Conservation (phyloP, 2,888 invertebrate genomes). For the Drosophila pegasa region DNA sequence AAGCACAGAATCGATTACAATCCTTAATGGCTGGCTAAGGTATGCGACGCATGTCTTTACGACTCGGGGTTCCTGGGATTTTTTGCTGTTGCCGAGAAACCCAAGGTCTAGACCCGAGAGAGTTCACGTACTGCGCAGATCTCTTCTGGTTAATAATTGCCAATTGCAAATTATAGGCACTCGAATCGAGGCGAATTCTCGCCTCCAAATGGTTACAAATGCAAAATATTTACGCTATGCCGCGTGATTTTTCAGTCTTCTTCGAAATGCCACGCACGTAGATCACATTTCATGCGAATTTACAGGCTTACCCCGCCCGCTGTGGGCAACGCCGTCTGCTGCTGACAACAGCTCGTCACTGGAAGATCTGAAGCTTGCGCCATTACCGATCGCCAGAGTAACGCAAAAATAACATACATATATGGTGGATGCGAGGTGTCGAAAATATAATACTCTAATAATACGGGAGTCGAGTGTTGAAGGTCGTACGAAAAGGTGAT, state of each 20-base stretch:
- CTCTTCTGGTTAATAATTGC: slow-evolving; percentile 29
- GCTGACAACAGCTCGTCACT: slow-evolving; percentile 40
- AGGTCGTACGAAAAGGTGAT: neutral
- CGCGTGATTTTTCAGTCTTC: slow-evolving; percentile 30
- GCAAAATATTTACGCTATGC: slow-evolving; percentile 17
- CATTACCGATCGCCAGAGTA: slow-evolving; percentile 17
- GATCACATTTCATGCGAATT: slow-evolving; percentile 63
- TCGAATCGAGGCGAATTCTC: slow-evolving; percentile 42
- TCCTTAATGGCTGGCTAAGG: slow-evolving; percentile 47
- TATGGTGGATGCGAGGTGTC: neutral
- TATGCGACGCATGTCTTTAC: slow-evolving; percentile 14
- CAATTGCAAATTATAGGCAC: slow-evolving; percentile 26
- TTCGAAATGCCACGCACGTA: slow-evolving; percentile 73
- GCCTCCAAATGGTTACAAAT: slow-evolving; percentile 58
- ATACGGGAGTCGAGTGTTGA: too few species aligned
- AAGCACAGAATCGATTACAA: slow-evolving; percentile 41
- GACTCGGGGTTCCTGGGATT: slow-evolving; percentile 48
- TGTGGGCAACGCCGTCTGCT: neutral
- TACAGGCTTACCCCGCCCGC: slow-evolving; percentile 45
- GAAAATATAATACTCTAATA: neutral
- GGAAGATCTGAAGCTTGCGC: slow-evolving; percentile 52
- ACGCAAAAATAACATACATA: neutral
- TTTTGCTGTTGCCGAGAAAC: neutral
- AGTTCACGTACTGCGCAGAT: slow-evolving; percentile 15
- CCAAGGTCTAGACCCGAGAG: neutral